These are phyloP conservation scores for Etheostoma nigrum DNA, from an alignment of 2,797 vertebrate species.

Conservation along the genomic window DNA sequence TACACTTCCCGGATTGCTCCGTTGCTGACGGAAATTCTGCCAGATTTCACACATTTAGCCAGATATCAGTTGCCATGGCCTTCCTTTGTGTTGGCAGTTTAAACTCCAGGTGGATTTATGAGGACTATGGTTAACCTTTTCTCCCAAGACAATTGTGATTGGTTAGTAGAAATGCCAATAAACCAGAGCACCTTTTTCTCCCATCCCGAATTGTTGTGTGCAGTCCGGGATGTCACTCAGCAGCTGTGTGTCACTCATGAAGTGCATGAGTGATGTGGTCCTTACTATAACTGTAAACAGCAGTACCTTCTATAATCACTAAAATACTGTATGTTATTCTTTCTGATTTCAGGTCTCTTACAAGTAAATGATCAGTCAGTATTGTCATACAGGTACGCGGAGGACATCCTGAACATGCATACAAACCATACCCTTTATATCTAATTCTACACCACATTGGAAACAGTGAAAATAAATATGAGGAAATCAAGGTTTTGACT, in stretches of 20 bases:
- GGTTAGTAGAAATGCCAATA: no score
- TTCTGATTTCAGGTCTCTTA: background rate
- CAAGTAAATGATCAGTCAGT: background rate
- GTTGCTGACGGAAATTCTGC: no score
- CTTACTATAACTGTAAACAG: background rate
- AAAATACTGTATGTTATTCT: background rate
- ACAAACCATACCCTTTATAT: background rate
- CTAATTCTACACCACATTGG: background rate
- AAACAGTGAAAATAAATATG: background rate
- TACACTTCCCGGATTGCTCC: no score
- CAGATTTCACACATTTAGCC: no score
- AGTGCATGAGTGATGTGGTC: background rate
- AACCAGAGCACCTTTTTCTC: no score
- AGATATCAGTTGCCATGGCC: no score
- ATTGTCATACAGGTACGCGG: background rate
- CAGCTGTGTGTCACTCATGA: background rate
- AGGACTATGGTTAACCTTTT: no score
- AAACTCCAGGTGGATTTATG: no score
- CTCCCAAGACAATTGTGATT: no score
- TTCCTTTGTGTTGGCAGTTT: no score
- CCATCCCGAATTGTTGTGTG: no score
- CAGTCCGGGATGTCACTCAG: no score
- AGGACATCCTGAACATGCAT: background rate
- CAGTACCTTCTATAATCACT: background rate
- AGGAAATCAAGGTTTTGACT: background rate